Percentiles rank a stretch among this genome's conserved stretches.
These are phyloP conservation scores for Parus major DNA, from an alignment of 2,113 vertebrate genomes.

Conservation along the genomic window DNA sequence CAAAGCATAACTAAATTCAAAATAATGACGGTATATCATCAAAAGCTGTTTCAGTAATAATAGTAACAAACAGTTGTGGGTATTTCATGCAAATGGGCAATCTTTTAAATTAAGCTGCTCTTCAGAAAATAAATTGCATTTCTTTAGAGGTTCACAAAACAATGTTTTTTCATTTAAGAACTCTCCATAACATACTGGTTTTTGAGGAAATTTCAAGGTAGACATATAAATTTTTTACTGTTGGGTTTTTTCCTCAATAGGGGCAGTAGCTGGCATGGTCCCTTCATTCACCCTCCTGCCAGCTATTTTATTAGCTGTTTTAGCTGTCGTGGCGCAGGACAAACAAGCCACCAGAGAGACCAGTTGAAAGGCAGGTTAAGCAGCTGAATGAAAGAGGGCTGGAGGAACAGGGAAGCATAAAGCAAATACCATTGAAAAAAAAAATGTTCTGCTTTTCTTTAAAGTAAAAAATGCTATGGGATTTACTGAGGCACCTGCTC, in stretches of 20 bases:
- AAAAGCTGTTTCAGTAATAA: background rate
- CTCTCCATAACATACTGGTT: background rate
- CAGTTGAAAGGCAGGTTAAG: conserved; percentile 14
- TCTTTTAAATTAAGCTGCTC: background rate
- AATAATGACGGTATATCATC: background rate
- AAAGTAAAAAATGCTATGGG: background rate
- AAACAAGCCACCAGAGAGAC: conserved; percentile 40
- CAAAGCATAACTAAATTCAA: background rate
- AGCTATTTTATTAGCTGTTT: conserved; percentile 27
- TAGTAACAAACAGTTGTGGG: background rate
- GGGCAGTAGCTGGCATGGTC: background rate
- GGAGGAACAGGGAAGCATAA: background rate
- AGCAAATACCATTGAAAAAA: background rate
- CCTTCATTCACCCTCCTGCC: background rate
- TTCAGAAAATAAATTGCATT: background rate
- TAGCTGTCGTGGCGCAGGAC: fast-evolving
- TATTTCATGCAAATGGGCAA: background rate
- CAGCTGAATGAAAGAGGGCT: background rate
- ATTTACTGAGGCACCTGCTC: background rate
- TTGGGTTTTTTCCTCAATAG: background rate
- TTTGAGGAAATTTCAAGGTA: background rate
- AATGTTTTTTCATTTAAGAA: background rate
- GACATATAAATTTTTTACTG: background rate
- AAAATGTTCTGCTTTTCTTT: background rate
- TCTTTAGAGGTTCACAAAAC: background rate